Percentiles rank a stretch among this genome's conserved stretches.
phyloP scores from a whole-genome alignment of 2,113 vertebrate species.

The Rana temporaria region DNA sequence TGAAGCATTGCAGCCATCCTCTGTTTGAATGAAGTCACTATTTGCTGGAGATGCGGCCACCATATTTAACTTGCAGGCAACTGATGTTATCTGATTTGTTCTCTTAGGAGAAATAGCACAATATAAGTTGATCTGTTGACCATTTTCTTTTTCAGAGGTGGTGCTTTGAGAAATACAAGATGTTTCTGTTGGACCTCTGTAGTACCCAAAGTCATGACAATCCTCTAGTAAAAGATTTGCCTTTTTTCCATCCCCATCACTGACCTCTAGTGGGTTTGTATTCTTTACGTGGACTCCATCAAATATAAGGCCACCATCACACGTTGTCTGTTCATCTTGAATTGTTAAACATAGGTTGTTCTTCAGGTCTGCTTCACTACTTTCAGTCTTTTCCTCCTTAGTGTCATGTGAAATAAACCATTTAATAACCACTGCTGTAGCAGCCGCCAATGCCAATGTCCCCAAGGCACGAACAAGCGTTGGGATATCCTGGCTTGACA shows the following conservation, averaged over 20 bases:
- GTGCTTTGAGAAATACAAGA: not conserved
- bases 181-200: not conserved
- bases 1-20: not conserved
- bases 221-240: not conserved
- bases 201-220: not conserved
- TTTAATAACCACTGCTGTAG: slow-evolving; percentile 26
- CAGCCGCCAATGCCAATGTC: slow-evolving; percentile 45
- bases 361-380: not conserved
- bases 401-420: slow-evolving; percentile 42
- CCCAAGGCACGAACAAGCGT: slow-evolving; percentile 29
- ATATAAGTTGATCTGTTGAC: not conserved
- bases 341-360: not conserved
- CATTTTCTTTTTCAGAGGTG: not conserved
- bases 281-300: not conserved
- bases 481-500: slow-evolving; percentile 28
- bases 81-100: not conserved
- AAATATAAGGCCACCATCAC: not conserved
- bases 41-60: not conserved
- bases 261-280: slow-evolving; percentile 4
- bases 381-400: slow-evolving; percentile 1
- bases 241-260: slow-evolving; percentile 14
- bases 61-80: not conserved
- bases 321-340: not conserved
- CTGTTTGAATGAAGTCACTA: not conserved
- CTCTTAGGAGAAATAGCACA: not conserved